A percentile compares a stretch with the other conserved stretches of the same genome.
Conservation (phyloP, 2,113 vertebrate species). For the Melanerpes aurifrons region DNA sequence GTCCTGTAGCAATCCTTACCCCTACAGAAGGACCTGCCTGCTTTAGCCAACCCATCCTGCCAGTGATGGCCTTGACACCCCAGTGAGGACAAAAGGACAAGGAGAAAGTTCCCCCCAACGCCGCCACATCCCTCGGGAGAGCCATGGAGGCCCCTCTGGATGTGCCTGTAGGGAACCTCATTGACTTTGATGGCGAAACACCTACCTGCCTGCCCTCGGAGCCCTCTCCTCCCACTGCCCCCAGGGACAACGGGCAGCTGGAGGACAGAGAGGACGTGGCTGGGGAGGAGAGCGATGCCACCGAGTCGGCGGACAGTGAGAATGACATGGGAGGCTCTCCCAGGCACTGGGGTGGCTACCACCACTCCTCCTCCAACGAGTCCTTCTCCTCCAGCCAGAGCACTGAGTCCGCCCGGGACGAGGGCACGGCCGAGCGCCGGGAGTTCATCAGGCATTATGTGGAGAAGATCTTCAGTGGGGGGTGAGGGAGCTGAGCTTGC, state of each 20-base stretch:
- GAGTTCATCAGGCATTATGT: conserved; percentile 91
- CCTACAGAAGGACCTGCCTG: neutral
- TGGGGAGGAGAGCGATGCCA: conserved; percentile 85
- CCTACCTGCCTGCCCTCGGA: conserved; percentile 12
- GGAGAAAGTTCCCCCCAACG: rapidly evolving
- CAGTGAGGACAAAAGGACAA: neutral
- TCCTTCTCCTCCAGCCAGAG: conserved; percentile 90
- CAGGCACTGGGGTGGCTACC: conserved; percentile 76
- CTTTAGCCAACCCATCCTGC: neutral
- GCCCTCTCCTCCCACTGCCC: neutral
- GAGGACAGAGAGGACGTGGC: neutral
- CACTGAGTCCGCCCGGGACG: conserved; percentile 75
- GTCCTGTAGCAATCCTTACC: neutral
- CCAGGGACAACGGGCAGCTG: conserved; percentile 6
- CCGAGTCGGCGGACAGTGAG: conserved; percentile 93
- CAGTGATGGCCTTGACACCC: neutral
- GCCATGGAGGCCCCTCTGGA: conserved; percentile 81
- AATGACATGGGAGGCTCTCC: conserved; percentile 84
- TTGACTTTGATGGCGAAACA: conserved; percentile 80
- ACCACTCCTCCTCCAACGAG: conserved; percentile 85
- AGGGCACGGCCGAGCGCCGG: conserved; percentile 74
- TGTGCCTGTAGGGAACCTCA: conserved; percentile 84
- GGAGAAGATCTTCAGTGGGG: conserved; percentile 90
- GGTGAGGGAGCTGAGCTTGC: conserved; percentile 72
- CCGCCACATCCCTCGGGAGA: rapidly evolving